Conservation (phyloP, 2,113 vertebrate genomes). For the Salminus brasiliensis region DNA sequence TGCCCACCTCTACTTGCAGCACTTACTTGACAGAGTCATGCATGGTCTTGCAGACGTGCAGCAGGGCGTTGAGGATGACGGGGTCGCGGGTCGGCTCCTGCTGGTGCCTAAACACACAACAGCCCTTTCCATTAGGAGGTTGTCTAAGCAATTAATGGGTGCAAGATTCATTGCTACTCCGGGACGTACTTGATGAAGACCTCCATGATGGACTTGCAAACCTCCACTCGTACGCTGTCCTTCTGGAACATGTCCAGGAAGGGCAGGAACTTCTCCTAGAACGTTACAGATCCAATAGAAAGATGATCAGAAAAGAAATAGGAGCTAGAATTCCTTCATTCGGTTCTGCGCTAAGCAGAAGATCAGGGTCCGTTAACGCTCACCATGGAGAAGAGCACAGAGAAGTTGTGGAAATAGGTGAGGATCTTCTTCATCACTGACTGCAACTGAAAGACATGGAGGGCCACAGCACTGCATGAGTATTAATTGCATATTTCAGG, state of each 20-base stretch:
- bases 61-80: constrained; percentile 93
- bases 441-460: constrained; percentile 79
- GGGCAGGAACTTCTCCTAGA: constrained; percentile 94
- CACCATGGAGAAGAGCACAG: constrained; percentile 96
- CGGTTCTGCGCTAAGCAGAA: no score
- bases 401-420: constrained; percentile 90
- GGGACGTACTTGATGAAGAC: constrained; percentile 91
- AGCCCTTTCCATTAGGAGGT: background rate
- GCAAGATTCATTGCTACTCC: background rate
- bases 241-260: constrained; percentile 99
- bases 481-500: background rate
- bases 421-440: constrained; percentile 94
- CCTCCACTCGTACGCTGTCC: constrained; percentile 92
- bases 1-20: background rate
- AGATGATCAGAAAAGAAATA: background rate
- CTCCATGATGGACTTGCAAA: constrained; percentile 96
- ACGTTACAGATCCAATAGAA: background rate
- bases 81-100: constrained; percentile 92
- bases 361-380: constrained; percentile 55
- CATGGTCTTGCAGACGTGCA: constrained; percentile 98
- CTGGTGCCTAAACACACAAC: constrained; percentile 80
- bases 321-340: no score
- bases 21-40: constrained; percentile 98
- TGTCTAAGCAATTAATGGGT: background rate
- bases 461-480: no score